Evolutionary conservation across 1,140 invertebrate species (phyloP).

Genomic region (Ganaspis sp.): DNA sequence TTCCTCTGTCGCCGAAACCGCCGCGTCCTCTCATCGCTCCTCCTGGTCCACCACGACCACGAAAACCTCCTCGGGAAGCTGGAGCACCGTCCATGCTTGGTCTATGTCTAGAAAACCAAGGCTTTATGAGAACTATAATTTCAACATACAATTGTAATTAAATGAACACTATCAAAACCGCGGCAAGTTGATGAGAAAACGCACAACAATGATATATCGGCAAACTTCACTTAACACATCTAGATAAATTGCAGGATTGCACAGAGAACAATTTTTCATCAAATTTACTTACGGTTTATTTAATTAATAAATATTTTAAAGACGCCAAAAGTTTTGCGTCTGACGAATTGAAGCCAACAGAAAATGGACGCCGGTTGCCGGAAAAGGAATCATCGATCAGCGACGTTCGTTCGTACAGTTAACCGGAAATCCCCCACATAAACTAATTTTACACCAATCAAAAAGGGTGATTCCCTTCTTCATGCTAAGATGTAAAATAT

Average conservation of each 20-base stretch:
- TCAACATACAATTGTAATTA: background rate
- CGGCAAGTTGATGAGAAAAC: background rate
- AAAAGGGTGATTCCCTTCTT: background rate
- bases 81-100: constrained; percentile 67
- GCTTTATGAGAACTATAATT: background rate
- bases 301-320: constrained; percentile 30
- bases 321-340: constrained; percentile 38
- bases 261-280: background rate
- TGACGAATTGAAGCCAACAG: constrained; percentile 42
- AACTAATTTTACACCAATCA: background rate
- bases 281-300: constrained; percentile 52
- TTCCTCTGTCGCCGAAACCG: constrained; percentile 67
- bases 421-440: background rate
- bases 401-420: background rate
- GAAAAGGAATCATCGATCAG: constrained; percentile 64
- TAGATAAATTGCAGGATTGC: background rate
- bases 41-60: constrained; percentile 68
- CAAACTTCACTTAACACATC: background rate
- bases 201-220: background rate
- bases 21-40: constrained; percentile 72
- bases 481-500: background rate
- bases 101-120: constrained; percentile 32
- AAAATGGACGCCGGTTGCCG: constrained; percentile 72
- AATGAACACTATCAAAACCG: background rate
- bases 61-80: constrained; percentile 66